These are phyloP conservation scores for Plotosus lineatus DNA, from an alignment of 2,113 vertebrate genomes.

Conservation along the genomic window DNA sequence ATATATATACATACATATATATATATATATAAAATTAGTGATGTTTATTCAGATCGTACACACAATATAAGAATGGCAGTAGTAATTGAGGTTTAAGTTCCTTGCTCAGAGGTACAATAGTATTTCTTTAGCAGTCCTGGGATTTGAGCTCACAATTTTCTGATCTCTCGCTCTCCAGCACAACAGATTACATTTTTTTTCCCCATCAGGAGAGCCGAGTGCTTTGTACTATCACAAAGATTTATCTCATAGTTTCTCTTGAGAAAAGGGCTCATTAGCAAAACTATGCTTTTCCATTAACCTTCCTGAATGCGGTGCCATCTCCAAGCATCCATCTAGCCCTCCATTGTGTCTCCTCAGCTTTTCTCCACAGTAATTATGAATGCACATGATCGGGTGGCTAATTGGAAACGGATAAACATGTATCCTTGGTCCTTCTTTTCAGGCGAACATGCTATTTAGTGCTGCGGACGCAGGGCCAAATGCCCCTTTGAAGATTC, in stretches of 20 bases:
- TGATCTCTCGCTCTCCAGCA: slow-evolving; percentile 21
- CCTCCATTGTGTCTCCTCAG: slow-evolving; percentile 34
- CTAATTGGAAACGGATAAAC: slow-evolving; percentile 70
- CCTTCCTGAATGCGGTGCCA: slow-evolving; percentile 40
- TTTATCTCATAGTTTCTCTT: slow-evolving; percentile 48
- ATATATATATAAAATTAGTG: too few relatives aligned
- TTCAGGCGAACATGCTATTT: slow-evolving; percentile 71
- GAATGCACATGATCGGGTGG: slow-evolving; percentile 62
- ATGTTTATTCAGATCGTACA: neutral
- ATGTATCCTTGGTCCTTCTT: slow-evolving; percentile 66
- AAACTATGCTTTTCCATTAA: slow-evolving; percentile 50
- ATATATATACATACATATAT: too few relatives aligned
- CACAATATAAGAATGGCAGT: neutral
- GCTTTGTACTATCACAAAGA: slow-evolving; percentile 43
- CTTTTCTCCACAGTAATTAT: slow-evolving; percentile 57
- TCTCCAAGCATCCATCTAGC: slow-evolving; percentile 36
- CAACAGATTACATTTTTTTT: slow-evolving; percentile 17
- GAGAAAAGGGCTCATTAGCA: slow-evolving; percentile 49
- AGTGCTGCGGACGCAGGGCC: slow-evolving; percentile 66
- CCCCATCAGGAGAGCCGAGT: slow-evolving; percentile 27
- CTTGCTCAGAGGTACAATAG: neutral
- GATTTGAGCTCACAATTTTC: slow-evolving; percentile 3
- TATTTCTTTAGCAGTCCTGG: slow-evolving; percentile 21
- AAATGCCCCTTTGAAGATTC: slow-evolving; percentile 79
- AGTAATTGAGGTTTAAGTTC: neutral